phyloP scores from a whole-genome alignment of 1,140 invertebrate species.

The Drosophila pseudoobscura region DNA sequence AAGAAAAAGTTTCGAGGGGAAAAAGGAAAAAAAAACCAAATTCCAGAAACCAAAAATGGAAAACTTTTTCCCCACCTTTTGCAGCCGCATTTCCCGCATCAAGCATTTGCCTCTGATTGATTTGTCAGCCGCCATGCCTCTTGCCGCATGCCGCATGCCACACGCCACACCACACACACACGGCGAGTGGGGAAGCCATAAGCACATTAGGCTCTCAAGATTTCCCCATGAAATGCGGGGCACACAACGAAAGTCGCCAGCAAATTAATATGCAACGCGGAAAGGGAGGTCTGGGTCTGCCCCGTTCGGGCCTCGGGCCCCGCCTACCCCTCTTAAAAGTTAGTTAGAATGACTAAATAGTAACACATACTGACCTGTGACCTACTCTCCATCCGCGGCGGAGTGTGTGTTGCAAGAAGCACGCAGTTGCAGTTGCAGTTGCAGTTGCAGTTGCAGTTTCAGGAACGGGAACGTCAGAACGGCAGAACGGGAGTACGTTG shows the following conservation, averaged over 20 bases:
- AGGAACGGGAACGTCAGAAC: slow-evolving; percentile 1
- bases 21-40: background rate
- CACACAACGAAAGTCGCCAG: slow-evolving; percentile 39
- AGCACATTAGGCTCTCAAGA: slow-evolving; percentile 6
- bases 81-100: slow-evolving; percentile 11
- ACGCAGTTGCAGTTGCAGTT: too few relatives aligned
- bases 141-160: too few relatives aligned
- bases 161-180: too few relatives aligned
- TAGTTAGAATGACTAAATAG: slow-evolving; percentile 58
- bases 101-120: slow-evolving; percentile 29
- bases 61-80: background rate
- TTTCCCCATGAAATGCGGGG: slow-evolving; percentile 15
- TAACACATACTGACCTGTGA: slow-evolving; percentile 76
- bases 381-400: slow-evolving; percentile 59
- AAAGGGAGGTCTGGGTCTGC: slow-evolving; percentile 7
- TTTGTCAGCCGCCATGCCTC: slow-evolving; percentile 22
- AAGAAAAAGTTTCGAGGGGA: too few relatives aligned
- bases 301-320: slow-evolving; percentile 5
- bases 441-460: background rate
- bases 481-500: slow-evolving; percentile 11
- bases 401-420: slow-evolving; percentile 24
- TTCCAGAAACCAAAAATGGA: background rate
- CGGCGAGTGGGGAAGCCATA: background rate
- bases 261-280: slow-evolving; percentile 41
- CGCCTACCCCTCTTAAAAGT: background rate